phyloP scores from a whole-genome alignment of 2,113 vertebrate species.

The Nettapus auritus region DNA sequence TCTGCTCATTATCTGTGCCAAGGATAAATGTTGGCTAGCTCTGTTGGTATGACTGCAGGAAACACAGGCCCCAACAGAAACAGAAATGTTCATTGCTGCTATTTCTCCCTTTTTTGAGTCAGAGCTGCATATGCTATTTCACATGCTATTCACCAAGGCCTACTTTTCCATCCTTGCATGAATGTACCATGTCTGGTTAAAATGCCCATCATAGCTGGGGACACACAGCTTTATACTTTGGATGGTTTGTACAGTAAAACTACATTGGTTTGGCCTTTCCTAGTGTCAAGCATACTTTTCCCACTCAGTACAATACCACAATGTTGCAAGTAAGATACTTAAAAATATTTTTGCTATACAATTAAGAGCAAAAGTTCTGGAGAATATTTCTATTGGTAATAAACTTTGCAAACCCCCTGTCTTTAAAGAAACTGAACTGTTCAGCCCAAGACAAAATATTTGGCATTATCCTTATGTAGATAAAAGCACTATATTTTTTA shows the following conservation, averaged over 20 bases:
- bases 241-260: not conserved
- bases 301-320: not conserved
- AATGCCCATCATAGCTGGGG: not conserved
- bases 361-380: not conserved
- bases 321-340: not conserved
- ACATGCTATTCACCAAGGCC: not conserved
- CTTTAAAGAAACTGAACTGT: not conserved
- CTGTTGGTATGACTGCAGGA: not conserved
- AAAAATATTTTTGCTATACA: not conserved
- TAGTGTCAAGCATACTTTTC: not conserved
- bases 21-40: fast-evolving
- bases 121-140: not conserved
- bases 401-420: not conserved
- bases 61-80: not conserved
- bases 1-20: not conserved
- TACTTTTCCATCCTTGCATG: not conserved
- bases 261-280: not conserved
- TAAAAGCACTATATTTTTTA: not conserved
- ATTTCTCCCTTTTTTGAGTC: not conserved
- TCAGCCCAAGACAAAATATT: not conserved
- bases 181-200: not conserved
- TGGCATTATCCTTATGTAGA: not conserved
- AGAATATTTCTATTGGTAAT: not conserved
- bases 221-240: not conserved
- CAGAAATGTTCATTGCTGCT: not conserved